Base-by-base conservation (phyloP, 2,113 vertebrate species). In the Pandion haliaetus region DNA sequence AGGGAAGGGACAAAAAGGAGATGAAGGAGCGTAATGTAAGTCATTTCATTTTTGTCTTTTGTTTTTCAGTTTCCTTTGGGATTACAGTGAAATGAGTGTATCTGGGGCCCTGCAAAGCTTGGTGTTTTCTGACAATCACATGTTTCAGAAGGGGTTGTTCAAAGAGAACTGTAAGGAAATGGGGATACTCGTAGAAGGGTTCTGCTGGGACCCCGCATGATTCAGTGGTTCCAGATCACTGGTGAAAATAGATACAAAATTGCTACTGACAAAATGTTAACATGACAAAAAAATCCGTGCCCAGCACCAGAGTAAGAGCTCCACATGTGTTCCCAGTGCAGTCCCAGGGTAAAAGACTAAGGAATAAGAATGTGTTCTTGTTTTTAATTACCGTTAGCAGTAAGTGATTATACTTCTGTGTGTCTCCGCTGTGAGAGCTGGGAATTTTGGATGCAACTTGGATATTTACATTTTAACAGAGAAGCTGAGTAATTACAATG, bases 401-500 rank as follows among this genome's bases (percentile, higher is more conserved):
- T 71, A 86, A 80, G 90, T 81, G 90, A 89, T 95, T 93, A 63
- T 85, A 65, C 47, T 86, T 76, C 80, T 79, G 61, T 82, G 47
- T 49, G 80, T 79, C 88, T 94, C 94, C 93, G 86, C 91, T 95
- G 73, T 54, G 91, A 76, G 85, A 59, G 78, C 0, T 91, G 95
- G 81, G 95, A 76, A 72, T 93, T 96, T 91, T 38, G 66, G 88
- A 94, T 95, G 88, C 81, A 71, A 17, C 94, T 93, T 95, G 88
- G 58, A 26, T 95, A 89, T 97, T 91, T 91, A 72, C 86, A 87
- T 91, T 93, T 94, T 93, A 49, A 92, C 84, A 95, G 78, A 95
- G 86, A 94, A 94, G 86, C 84, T 82, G 93, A 93, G 90, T 93
- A 95, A 94, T 87, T 95, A 91, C 81, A 92, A 79, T 65, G 73